Evolutionary conservation across 2,888 invertebrate genomes (phyloP).

Genomic region (Drosophila leonis): DNA sequence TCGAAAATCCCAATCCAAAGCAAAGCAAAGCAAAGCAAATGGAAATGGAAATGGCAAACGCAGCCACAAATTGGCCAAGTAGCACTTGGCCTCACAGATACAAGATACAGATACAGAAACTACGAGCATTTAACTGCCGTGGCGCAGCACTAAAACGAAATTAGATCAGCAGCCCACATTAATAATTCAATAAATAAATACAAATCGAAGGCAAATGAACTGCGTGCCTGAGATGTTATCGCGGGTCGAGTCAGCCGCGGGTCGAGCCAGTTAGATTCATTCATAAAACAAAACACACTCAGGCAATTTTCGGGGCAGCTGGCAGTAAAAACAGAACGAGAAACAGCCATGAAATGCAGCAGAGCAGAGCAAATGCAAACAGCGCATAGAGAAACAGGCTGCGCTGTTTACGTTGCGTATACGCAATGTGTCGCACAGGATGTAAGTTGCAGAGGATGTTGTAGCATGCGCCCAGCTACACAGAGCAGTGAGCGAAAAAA

Average conservation of each 20-base stretch:
- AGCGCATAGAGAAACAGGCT: slow-evolving; percentile 2
- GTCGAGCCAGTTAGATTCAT: slow-evolving; percentile 20
- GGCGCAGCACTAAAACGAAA: slow-evolving; percentile 27
- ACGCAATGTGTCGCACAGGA: slow-evolving; percentile 56
- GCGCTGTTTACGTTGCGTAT: slow-evolving; percentile 52
- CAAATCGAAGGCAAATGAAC: slow-evolving; percentile 33
- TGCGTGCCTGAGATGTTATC: slow-evolving; percentile 27
- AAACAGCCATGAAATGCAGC: not conserved
- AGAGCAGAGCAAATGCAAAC: slow-evolving; percentile 14
- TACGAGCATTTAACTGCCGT: slow-evolving; percentile 26
- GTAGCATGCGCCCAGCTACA: slow-evolving; percentile 1
- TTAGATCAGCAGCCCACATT: slow-evolving; percentile 51
- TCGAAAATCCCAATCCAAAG: slow-evolving; percentile 5
- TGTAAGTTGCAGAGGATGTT: not conserved
- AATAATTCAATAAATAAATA: slow-evolving; percentile 18
- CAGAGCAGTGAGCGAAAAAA: not conserved
- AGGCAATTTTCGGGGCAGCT: not conserved
- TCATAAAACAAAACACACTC: slow-evolving; percentile 18
- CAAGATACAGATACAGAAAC: slow-evolving; percentile 32
- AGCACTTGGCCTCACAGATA: slow-evolving; percentile 40
- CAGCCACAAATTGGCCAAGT: slow-evolving; percentile 43
- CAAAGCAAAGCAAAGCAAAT: not conserved
- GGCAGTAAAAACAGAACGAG: slow-evolving; percentile 1
- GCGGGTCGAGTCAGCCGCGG: not conserved
- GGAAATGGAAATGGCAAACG: slow-evolving; percentile 21